These are phyloP conservation scores for Chlorospingus flavigularis DNA, from an alignment of 2,797 vertebrate species.

Conservation along the genomic window DNA sequence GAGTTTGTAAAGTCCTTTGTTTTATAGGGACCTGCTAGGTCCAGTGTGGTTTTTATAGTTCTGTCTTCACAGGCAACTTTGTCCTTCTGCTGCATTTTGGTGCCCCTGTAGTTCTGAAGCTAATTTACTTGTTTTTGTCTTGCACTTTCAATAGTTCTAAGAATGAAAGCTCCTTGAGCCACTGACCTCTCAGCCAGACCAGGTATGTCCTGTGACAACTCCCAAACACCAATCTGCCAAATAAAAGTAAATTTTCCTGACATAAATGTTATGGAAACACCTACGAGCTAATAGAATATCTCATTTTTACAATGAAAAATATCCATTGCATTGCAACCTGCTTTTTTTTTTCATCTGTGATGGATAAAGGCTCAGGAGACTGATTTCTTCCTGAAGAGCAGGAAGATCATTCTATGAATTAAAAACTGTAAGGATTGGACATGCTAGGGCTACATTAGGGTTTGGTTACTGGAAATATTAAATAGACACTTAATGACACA, in stretches of 20 bases:
- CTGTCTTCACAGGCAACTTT: background rate
- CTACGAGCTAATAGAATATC: background rate
- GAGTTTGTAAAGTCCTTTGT: background rate
- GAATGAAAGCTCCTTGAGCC: background rate
- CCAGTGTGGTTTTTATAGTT: background rate
- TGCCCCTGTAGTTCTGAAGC: background rate
- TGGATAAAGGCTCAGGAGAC: background rate
- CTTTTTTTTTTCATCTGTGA: background rate
- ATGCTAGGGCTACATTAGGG: background rate
- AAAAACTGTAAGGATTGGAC: background rate
- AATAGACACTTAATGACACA: background rate
- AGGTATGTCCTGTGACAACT: background rate
- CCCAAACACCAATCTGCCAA: background rate
- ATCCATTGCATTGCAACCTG: background rate
- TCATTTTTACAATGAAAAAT: background rate
- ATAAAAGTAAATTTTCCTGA: background rate
- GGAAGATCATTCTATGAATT: background rate
- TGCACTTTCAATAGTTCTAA: background rate
- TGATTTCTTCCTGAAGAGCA: background rate
- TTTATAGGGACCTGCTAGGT: background rate
- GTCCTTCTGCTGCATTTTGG: background rate
- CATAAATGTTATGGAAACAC: background rate
- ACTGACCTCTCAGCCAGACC: background rate
- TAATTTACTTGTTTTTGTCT: background rate
- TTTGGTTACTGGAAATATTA: background rate